Evolutionary conservation across 2,113 vertebrate species (phyloP).

Genomic region (Colaptes auratus): DNA sequence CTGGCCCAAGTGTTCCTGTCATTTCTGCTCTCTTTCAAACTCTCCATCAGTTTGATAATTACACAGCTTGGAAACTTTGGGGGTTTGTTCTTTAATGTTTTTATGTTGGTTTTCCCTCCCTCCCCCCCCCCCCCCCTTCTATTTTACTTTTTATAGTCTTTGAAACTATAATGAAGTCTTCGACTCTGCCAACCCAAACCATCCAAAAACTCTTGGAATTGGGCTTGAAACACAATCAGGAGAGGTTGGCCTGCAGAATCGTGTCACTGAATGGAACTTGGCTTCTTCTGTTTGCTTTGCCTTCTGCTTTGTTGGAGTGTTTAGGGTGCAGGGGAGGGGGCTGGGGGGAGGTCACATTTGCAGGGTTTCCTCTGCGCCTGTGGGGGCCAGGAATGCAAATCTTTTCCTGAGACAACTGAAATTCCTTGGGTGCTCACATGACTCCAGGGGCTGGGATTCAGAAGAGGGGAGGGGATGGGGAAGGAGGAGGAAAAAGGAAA

Average conservation of each 20-base stretch:
- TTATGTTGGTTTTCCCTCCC: too few species aligned
- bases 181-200: conserved; percentile 58
- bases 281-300: conserved; percentile 63
- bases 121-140: too few species aligned
- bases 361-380: conserved; percentile 51
- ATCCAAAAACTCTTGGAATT: conserved; percentile 66
- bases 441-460: conserved; percentile 36
- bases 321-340: conserved; percentile 43
- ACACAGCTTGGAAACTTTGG: conserved; percentile 66
- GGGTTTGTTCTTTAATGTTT: too few species aligned
- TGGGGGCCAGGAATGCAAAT: conserved; percentile 59
- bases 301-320: conserved; percentile 57
- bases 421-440: conserved; percentile 54
- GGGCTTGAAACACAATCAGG: conserved; percentile 67
- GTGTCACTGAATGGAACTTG: conserved; percentile 57
- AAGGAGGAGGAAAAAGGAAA: too few species aligned
- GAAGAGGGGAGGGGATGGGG: not conserved
- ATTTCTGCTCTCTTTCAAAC: conserved; percentile 66
- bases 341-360: conserved; percentile 29
- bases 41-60: conserved; percentile 72
- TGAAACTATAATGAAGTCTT: conserved; percentile 72
- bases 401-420: conserved; percentile 53
- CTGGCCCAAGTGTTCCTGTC: conserved; percentile 58
- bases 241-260: conserved; percentile 64
- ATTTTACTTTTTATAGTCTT: conserved; percentile 72